phyloP scores from a whole-genome alignment of 2,113 vertebrate genomes.

The Protobothrops flavoviridis region DNA sequence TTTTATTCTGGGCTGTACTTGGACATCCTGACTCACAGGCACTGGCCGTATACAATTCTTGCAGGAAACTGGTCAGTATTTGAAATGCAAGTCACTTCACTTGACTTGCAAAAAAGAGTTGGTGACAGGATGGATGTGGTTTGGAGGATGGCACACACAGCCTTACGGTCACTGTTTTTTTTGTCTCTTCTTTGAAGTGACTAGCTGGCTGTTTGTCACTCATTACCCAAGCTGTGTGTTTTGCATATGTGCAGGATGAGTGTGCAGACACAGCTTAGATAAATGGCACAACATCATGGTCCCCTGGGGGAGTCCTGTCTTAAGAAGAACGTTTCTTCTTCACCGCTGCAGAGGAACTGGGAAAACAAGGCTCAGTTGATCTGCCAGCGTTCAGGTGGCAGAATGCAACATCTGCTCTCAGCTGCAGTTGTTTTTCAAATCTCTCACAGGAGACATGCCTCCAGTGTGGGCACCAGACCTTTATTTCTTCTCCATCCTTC shows the following conservation, averaged over 20 bases:
- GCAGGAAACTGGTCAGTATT: not conserved
- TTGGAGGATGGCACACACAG: constrained; percentile 19
- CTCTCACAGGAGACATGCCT: not conserved
- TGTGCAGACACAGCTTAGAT: not conserved
- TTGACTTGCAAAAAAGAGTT: not conserved
- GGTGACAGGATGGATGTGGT: not conserved
- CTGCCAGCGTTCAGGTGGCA: not conserved
- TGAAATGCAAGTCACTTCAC: not conserved
- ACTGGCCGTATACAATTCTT: not conserved
- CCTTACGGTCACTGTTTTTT: constrained; percentile 10
- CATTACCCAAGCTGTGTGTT: not conserved
- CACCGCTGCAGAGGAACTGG: not conserved
- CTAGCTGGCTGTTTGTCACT: not conserved
- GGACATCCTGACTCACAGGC: fast-evolving
- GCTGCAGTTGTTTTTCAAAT: not conserved
- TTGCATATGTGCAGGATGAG: not conserved
- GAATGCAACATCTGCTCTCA: not conserved
- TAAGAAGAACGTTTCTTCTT: not conserved
- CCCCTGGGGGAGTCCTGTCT: not conserved
- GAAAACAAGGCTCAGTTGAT: not conserved
- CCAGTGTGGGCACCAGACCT: not conserved
- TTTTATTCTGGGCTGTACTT: not conserved
- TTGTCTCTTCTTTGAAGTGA: not conserved
- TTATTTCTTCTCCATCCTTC: not conserved
- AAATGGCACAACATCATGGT: not conserved